phyloP scores from a whole-genome alignment of 2,888 invertebrate genomes.

The Drosophila gaucha region DNA sequence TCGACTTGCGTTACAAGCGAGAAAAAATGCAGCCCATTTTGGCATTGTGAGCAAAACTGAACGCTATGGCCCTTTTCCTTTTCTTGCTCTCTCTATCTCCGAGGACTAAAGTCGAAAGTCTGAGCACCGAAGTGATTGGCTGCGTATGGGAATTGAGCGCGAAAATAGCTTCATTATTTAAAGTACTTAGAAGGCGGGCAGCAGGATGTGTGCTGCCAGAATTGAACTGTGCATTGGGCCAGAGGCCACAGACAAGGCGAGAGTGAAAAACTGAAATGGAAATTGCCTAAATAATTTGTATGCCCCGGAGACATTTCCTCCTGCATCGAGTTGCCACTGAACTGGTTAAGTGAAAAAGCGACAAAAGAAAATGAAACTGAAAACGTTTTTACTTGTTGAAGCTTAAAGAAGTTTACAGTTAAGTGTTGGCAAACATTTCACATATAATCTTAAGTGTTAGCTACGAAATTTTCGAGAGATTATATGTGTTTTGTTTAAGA shows the following conservation, averaged over 20 bases:
- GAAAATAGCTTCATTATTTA: constrained; percentile 79
- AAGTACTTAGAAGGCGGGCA: constrained; percentile 60
- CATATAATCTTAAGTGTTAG: background rate
- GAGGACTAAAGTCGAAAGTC: constrained; percentile 17
- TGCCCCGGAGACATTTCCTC: constrained; percentile 45
- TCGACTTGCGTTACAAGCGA: background rate
- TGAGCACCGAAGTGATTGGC: constrained; percentile 69
- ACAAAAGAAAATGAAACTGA: constrained; percentile 8
- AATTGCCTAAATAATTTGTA: constrained; percentile 78
- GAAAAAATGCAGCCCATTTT: constrained; percentile 20
- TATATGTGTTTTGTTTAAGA: too few relatives aligned
- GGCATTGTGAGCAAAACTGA: constrained; percentile 61
- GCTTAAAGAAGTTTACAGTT: background rate
- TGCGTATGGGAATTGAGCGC: constrained; percentile 77
- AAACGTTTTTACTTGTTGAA: background rate
- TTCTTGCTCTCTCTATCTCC: constrained; percentile 27
- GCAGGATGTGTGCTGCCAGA: constrained; percentile 38
- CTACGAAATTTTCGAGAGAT: too few relatives aligned
- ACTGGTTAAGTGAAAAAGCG: constrained; percentile 22
- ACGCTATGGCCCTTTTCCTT: constrained; percentile 44
- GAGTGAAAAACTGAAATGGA: constrained; percentile 49
- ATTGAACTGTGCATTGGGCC: constrained; percentile 65
- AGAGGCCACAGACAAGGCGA: too few relatives aligned
- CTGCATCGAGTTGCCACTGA: constrained; percentile 29
- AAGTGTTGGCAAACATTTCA: background rate